Evolutionary conservation across 2,888 invertebrate species (phyloP), one percentile per base, ranked within the genome.

Genomic region (Blastobasis adustella): DNA sequence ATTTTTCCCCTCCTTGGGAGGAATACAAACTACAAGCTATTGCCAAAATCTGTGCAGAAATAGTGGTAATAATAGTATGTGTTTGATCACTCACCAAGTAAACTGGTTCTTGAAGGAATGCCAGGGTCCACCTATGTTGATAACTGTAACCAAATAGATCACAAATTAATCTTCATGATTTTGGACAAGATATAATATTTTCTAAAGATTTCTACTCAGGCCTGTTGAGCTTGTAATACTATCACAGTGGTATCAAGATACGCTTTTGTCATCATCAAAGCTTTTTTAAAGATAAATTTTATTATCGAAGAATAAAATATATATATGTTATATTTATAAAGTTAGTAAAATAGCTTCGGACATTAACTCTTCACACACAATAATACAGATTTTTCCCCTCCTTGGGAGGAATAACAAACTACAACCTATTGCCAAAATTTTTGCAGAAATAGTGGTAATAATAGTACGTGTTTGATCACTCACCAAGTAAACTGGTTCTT

Each of bases 201-300:
- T 5, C n/a, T 40, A 47, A n/a, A 39, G n/a, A 41, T 37, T 40
- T 10, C n/a, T 41, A 44, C 6, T 63, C 61, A n/a, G n/a, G n/a
- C n/a, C n/a, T n/a, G n/a, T n/a, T n/a, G n/a, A n/a, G n/a, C n/a
- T n/a, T n/a, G n/a, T n/a, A n/a, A n/a, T n/a, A n/a, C n/a, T n/a
- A n/a, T n/a, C n/a, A n/a, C n/a, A n/a, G n/a, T n/a, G n/a, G n/a
- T n/a, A n/a, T n/a, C n/a, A n/a, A n/a, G n/a, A n/a, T n/a, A n/a
- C n/a, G n/a, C n/a, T n/a, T n/a, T n/a, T n/a, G n/a, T n/a, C n/a
- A n/a, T n/a, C n/a, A n/a, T n/a, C n/a, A n/a, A n/a, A n/a, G n/a
- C n/a, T n/a, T n/a, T n/a, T n/a, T n/a, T n/a, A n/a, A n/a, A n/a
- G n/a, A n/a, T n/a, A n/a, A n/a, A n/a, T n/a, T n/a, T n/a, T n/a